A percentile compares a stretch with the other conserved stretches of the same genome.
phyloP scores from a whole-genome alignment of 2,888 invertebrate species.

The Cecidostiba fungosa region DNA sequence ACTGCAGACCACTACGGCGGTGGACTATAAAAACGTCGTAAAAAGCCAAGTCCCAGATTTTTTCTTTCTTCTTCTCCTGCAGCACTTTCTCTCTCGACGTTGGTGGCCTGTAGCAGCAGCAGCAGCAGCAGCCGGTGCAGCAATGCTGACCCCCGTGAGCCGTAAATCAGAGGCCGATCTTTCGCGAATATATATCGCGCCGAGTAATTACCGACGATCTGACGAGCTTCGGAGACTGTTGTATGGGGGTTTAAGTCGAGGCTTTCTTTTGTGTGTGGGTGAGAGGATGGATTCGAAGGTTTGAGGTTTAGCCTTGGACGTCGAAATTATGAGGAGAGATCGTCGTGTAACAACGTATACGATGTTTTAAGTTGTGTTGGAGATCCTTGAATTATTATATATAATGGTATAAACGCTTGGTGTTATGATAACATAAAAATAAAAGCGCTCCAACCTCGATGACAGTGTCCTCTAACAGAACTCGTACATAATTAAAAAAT shows the following conservation, averaged over 20 bases:
- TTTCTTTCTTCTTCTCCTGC: not conserved
- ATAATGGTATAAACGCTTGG: no score
- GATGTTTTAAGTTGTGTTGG: no score
- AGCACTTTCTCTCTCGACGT: constrained; percentile 14
- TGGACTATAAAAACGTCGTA: not conserved
- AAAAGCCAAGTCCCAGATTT: not conserved
- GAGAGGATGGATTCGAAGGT: not conserved
- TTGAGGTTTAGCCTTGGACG: not conserved
- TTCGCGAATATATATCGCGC: constrained; percentile 10
- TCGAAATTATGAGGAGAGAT: not conserved
- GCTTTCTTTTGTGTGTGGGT: not conserved
- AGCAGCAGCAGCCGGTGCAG: not conserved
- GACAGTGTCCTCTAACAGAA: no score
- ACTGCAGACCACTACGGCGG: not conserved
- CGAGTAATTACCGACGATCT: constrained; percentile 13
- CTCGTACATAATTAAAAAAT: no score
- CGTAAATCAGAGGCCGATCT: constrained; percentile 30
- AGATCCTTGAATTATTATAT: no score
- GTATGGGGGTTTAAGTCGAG: constrained; percentile 3
- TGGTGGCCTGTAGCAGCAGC: not conserved
- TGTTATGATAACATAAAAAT: no score
- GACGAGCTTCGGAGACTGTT: constrained; percentile 25
- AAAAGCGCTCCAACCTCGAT: no score
- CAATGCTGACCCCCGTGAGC: not conserved
- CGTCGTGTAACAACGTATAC: no score